phyloP scores from a whole-genome alignment of 2,797 vertebrate genomes.

The Artibeus jamaicensis region DNA sequence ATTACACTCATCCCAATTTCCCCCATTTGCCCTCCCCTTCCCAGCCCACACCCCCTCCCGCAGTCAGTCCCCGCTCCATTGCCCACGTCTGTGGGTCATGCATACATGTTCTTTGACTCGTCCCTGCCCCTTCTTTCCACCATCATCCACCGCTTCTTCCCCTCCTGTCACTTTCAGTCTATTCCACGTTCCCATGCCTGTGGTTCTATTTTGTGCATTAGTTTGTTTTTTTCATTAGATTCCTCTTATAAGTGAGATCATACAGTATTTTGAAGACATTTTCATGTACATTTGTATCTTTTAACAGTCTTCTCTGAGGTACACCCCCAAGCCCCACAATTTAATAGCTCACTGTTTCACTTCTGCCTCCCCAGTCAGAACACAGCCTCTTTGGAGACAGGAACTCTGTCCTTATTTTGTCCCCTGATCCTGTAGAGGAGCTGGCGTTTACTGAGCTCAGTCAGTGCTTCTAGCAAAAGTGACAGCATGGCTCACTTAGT shows the following conservation, averaged over 20 bases:
- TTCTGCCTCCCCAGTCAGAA: neutral
- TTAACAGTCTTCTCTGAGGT: neutral
- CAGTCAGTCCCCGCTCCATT: neutral
- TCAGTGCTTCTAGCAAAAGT: neutral
- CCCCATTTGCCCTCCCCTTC: neutral
- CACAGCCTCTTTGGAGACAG: neutral
- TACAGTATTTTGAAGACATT: neutral
- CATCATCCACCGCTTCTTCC: neutral
- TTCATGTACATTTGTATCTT: neutral
- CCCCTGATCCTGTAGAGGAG: neutral
- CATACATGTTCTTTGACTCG: neutral
- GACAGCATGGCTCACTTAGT: neutral
- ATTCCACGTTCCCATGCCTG: neutral
- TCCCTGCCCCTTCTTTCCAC: neutral
- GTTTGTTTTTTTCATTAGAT: neutral
- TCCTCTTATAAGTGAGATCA: neutral
- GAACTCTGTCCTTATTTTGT: neutral
- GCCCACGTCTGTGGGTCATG: neutral
- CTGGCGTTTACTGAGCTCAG: neutral
- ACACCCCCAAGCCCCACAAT: neutral
- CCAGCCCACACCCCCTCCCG: neutral
- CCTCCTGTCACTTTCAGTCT: neutral
- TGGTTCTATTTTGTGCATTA: neutral
- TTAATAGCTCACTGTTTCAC: neutral
- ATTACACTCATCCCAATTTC: neutral